Percentiles rank a stretch among this genome's conserved stretches.
phyloP scores from a whole-genome alignment of 2,888 invertebrate species.

The Agrotis segetum region DNA sequence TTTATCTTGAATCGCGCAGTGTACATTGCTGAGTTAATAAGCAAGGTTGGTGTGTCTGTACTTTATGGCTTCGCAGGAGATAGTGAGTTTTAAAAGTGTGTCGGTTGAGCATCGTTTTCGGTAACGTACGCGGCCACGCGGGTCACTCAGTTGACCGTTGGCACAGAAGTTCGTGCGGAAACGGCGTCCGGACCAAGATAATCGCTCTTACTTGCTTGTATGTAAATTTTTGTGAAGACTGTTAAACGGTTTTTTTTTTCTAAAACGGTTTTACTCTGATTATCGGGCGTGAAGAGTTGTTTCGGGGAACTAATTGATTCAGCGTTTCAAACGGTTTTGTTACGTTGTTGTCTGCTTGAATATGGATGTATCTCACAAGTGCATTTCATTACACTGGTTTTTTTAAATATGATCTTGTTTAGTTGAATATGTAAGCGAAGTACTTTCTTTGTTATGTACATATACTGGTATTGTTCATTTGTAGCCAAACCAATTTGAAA shows the following conservation, averaged over 20 bases:
- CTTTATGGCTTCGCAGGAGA: slow-evolving; percentile 21
- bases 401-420: slow-evolving; percentile 21
- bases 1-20: slow-evolving; percentile 35
- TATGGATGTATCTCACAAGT: slow-evolving; percentile 35
- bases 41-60: slow-evolving; percentile 19
- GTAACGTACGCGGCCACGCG: slow-evolving; percentile 52
- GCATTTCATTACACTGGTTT: slow-evolving; percentile 40
- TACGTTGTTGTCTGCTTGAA: slow-evolving; percentile 44
- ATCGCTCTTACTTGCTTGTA: slow-evolving; percentile 74
- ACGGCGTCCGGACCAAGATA: slow-evolving; percentile 71
- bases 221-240: slow-evolving; percentile 81
- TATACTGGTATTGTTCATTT: neutral
- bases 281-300: slow-evolving; percentile 83
- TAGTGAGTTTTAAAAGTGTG: slow-evolving; percentile 41
- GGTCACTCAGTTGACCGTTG: slow-evolving; percentile 65
- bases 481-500: neutral
- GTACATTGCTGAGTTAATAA: slow-evolving; percentile 63
- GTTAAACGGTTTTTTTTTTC: slow-evolving; percentile 81
- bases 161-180: slow-evolving; percentile 70
- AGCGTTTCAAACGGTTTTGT: slow-evolving; percentile 63
- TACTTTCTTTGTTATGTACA: neutral
- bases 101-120: slow-evolving; percentile 46
- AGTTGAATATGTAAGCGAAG: slow-evolving; percentile 1
- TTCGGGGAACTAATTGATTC: slow-evolving; percentile 72
- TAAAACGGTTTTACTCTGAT: slow-evolving; percentile 83